Conservation (phyloP, 2,888 invertebrate species). For the Drosophila engyochracea region DNA sequence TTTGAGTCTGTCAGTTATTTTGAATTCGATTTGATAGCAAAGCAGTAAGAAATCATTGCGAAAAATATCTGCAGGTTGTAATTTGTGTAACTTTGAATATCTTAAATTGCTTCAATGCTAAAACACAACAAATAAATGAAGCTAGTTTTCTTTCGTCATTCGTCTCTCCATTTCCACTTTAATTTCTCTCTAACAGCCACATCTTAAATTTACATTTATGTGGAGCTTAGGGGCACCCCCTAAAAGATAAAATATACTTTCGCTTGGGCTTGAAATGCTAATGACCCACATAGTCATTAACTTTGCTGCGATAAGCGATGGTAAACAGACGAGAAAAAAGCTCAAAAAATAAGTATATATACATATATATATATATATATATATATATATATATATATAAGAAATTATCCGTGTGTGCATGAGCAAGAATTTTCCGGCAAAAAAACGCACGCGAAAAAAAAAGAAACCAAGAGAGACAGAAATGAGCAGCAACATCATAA, state of each 20-base stretch:
- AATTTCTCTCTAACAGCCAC: constrained; percentile 12
- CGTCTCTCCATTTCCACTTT: background rate
- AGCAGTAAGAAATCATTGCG: background rate
- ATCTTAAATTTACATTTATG: constrained; percentile 37
- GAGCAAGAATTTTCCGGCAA: constrained; percentile 32
- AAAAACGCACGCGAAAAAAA: constrained; percentile 8
- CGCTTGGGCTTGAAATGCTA: constrained; percentile 61
- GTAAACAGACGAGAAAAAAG: constrained; percentile 34
- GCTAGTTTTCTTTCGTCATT: background rate
- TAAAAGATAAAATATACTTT: constrained; percentile 13
- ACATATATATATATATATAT: background rate
- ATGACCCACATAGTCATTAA: constrained; percentile 78
- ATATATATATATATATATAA: constrained; percentile 1
- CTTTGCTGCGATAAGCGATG: constrained; percentile 70
- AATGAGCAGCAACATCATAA: constrained; percentile 49
- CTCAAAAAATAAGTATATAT: constrained; percentile 7
- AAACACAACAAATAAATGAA: background rate
- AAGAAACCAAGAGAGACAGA: background rate
- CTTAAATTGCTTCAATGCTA: too few species aligned
- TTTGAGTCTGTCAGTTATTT: background rate
- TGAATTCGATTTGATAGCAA: background rate
- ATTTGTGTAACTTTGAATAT: background rate
- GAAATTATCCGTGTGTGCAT: constrained; percentile 55
- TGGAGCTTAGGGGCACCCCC: background rate
- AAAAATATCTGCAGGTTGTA: background rate